Percentiles rank a stretch among this genome's conserved stretches.
Conservation (phyloP, 2,113 vertebrate species). For the Mugil cephalus region DNA sequence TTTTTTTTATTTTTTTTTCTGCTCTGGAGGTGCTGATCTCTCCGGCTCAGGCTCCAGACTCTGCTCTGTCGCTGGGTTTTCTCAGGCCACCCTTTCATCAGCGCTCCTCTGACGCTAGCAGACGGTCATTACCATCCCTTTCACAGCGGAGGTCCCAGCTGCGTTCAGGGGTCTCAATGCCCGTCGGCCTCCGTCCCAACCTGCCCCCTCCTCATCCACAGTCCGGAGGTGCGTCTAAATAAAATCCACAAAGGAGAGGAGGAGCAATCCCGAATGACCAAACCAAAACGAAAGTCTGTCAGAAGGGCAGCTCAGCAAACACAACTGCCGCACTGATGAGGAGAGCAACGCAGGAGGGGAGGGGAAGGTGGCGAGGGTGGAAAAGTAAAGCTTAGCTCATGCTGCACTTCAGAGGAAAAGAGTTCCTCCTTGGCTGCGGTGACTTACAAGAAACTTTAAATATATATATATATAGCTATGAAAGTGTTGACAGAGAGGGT, state of each 20-base stretch:
- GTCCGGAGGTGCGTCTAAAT: slow-evolving; percentile 44
- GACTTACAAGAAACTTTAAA: neutral
- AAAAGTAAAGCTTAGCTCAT: slow-evolving; percentile 21
- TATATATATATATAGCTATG: no score
- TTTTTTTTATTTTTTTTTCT: neutral
- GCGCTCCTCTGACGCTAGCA: slow-evolving; percentile 50
- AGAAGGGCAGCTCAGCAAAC: slow-evolving; percentile 71
- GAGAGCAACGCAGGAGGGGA: slow-evolving; percentile 7
- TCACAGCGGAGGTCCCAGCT: slow-evolving; percentile 69
- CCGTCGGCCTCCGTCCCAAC: slow-evolving; percentile 57
- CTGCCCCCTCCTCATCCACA: slow-evolving; percentile 34
- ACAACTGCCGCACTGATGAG: slow-evolving; percentile 71
- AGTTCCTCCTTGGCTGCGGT: slow-evolving; percentile 18
- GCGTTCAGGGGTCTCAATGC: slow-evolving; percentile 55
- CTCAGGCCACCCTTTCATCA: slow-evolving; percentile 63
- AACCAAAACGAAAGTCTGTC: slow-evolving; percentile 65
- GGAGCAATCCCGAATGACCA: slow-evolving; percentile 61
- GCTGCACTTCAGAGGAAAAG: slow-evolving; percentile 16
- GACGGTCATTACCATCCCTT: slow-evolving; percentile 75
- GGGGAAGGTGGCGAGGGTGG: slow-evolving; percentile 26
- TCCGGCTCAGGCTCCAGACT: neutral
- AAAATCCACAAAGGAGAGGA: slow-evolving; percentile 45
- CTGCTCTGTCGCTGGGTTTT: slow-evolving; percentile 45
- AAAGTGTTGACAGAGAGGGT: no score
- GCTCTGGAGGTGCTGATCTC: neutral